phyloP scores from a whole-genome alignment of 2,797 vertebrate genomes.

The Danio jaintianensis region DNA sequence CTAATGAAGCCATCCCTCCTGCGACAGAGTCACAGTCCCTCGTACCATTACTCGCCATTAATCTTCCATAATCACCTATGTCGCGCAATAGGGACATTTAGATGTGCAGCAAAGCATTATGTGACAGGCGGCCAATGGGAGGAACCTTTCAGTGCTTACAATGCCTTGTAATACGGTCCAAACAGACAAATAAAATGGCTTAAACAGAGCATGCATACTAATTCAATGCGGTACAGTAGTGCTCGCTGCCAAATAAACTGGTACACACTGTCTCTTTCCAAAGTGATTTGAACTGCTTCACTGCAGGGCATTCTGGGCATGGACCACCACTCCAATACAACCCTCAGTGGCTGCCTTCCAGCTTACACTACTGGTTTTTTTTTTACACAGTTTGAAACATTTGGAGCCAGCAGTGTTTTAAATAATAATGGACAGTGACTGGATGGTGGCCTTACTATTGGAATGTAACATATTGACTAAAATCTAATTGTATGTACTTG shows the following conservation, averaged over 20 bases:
- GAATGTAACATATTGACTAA: background rate
- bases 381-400: conserved; percentile 50
- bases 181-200: conserved; percentile 18
- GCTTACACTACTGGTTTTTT: conserved; percentile 66
- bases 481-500: background rate
- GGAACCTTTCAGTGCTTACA: conserved; percentile 22
- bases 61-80: conserved; percentile 72
- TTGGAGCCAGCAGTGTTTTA: conserved; percentile 58
- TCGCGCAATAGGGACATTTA: conserved; percentile 49
- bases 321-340: conserved; percentile 53
- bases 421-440: conserved; percentile 44
- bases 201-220: conserved; percentile 18
- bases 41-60: conserved; percentile 71
- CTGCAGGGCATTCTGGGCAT: conserved; percentile 57
- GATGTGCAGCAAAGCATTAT: conserved; percentile 17
- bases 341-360: conserved; percentile 69
- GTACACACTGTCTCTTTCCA: conserved; percentile 26
- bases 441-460: background rate
- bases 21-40: conserved; percentile 66
- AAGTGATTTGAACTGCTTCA: conserved; percentile 38
- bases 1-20: conserved; percentile 69
- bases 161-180: conserved; percentile 18
- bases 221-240: conserved; percentile 17
- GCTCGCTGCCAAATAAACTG: conserved; percentile 52
- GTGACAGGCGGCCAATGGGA: conserved; percentile 23